These are phyloP conservation scores for Alligator sinensis DNA, from an alignment of 2,113 vertebrate genomes.

Conservation along the genomic window DNA sequence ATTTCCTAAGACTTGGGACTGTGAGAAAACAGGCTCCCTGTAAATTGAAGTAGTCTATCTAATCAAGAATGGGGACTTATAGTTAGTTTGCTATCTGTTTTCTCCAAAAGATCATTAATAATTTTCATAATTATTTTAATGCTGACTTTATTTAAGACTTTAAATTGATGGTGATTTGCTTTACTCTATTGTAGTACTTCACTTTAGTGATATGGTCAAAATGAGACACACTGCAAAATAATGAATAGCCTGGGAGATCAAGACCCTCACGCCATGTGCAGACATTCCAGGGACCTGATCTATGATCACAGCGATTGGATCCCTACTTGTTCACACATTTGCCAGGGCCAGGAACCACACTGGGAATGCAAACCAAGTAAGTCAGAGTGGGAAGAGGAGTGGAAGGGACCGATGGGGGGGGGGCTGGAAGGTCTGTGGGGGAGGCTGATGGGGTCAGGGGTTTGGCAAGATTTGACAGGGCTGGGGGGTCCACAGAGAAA, in stretches of 20 bases:
- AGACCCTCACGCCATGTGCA: background rate
- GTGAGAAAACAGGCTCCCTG: background rate
- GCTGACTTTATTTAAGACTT: background rate
- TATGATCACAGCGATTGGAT: too few relatives aligned
- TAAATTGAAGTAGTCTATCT: too few relatives aligned
- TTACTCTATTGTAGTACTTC: background rate
- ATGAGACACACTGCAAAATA: background rate
- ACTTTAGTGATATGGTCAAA: background rate
- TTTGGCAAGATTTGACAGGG: too few relatives aligned
- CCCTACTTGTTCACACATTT: too few relatives aligned
- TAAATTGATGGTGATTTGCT: rapidly evolving
- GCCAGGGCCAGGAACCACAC: too few relatives aligned
- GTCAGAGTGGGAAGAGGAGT: too few relatives aligned
- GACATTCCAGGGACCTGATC: too few relatives aligned
- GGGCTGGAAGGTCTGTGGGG: too few relatives aligned
- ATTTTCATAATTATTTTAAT: background rate
- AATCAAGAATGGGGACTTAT: background rate
- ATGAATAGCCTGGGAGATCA: background rate
- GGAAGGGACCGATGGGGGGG: too few relatives aligned
- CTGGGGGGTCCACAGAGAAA: too few relatives aligned
- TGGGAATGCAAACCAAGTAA: too few relatives aligned
- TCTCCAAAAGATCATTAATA: background rate
- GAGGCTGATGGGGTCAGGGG: too few relatives aligned
- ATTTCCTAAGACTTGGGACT: background rate
- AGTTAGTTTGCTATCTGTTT: background rate